A percentile compares a stretch with the other conserved stretches of the same genome.
Conservation (phyloP, 37 sponge, comb jelly and placozoan genomes). For the Halichondria panicea region DNA sequence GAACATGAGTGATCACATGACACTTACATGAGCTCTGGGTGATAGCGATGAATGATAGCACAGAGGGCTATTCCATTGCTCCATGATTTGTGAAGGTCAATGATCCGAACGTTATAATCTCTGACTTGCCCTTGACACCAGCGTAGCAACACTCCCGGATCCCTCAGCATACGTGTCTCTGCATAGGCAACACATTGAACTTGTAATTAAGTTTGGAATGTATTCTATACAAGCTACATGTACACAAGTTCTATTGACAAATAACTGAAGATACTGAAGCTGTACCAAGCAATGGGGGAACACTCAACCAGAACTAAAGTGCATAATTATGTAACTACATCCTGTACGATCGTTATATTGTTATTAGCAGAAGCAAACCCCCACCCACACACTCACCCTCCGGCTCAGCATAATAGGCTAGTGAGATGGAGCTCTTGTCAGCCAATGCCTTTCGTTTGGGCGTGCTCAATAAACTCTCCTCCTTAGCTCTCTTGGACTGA, state of each 20-base stretch:
- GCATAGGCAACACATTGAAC: too few relatives aligned
- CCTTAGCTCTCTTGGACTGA: background rate
- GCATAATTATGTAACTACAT: background rate
- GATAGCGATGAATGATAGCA: slow-evolving; percentile 74
- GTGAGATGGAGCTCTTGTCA: slow-evolving; percentile 2
- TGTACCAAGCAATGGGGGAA: background rate
- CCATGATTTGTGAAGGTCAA: slow-evolving; percentile 65
- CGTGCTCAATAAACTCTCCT: slow-evolving; percentile 4
- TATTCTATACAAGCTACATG: background rate
- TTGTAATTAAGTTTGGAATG: background rate
- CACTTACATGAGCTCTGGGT: slow-evolving; percentile 75
- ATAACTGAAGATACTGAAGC: background rate
- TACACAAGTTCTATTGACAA: background rate
- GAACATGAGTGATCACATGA: slow-evolving; percentile 22
- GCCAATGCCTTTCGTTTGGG: slow-evolving; percentile 3
- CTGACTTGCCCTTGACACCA: slow-evolving; percentile 61
- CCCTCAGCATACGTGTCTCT: slow-evolving; percentile 21
- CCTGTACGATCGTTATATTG: background rate
- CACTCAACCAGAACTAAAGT: background rate
- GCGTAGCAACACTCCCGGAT: slow-evolving; percentile 20
- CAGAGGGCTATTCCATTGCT: slow-evolving; percentile 77
- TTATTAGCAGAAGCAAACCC: too few relatives aligned
- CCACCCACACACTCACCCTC: slow-evolving; percentile 16
- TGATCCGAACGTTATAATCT: slow-evolving; percentile 46
- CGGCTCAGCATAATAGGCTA: slow-evolving; percentile 38